Evolutionary conservation across 1,140 invertebrate species (phyloP).

Genomic region (Pinna nobilis): DNA sequence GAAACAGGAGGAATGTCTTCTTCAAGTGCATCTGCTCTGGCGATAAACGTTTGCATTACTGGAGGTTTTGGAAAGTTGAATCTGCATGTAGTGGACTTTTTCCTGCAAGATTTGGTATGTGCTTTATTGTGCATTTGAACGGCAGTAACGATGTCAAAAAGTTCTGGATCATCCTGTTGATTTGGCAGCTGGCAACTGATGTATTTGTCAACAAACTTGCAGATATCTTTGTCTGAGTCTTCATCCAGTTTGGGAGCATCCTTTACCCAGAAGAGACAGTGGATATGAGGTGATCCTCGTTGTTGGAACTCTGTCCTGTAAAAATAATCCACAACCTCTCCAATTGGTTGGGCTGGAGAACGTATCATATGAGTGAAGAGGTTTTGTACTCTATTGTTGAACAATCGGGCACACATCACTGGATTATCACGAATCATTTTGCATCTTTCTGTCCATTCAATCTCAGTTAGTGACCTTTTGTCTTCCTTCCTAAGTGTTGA

Average conservation of each 20-base stretch:
- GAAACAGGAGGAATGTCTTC: too few species aligned
- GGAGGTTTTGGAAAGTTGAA: constrained; percentile 44
- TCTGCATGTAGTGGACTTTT: too few species aligned
- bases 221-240: background rate
- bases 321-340: constrained; percentile 11
- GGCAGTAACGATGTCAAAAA: too few species aligned
- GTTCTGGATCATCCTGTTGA: too few species aligned
- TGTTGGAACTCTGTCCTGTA: background rate
- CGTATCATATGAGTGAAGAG: background rate
- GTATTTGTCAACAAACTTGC: background rate
- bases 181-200: background rate
- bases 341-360: background rate
- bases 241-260: constrained; percentile 2
- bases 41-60: constrained; percentile 28
- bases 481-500: background rate
- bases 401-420: background rate
- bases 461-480: constrained; percentile 25
- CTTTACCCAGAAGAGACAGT: background rate
- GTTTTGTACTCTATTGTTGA: background rate
- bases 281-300: constrained; percentile 9
- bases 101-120: too few species aligned
- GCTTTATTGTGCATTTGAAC: too few species aligned
- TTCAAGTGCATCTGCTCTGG: too few species aligned
- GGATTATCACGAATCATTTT: constrained; percentile 22
- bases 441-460: constrained; percentile 40